Evolutionary conservation across 2,797 vertebrate species (phyloP).

Genomic region (Urocyon cinereoargenteus): DNA sequence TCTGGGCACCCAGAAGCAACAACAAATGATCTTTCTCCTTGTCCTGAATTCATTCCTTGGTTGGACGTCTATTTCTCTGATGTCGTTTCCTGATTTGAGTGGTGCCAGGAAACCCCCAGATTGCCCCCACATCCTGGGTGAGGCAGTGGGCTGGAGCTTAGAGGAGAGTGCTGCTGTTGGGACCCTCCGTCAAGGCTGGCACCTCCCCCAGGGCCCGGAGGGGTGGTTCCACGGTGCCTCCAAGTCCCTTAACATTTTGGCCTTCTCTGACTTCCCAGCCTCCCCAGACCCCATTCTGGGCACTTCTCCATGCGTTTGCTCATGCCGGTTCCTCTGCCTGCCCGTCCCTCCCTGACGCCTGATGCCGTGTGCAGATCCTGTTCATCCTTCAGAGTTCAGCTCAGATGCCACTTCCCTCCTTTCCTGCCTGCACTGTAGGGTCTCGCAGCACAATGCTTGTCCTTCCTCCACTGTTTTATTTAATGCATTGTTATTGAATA

Average conservation of each 20-base stretch:
- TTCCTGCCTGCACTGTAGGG: neutral
- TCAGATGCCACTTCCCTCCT: neutral
- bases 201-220: neutral
- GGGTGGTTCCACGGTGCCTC: neutral
- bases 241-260: neutral
- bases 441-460: neutral
- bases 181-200: too few species aligned
- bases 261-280: neutral
- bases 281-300: neutral
- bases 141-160: neutral
- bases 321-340: neutral
- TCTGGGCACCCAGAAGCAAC: neutral
- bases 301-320: neutral
- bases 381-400: neutral
- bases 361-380: neutral
- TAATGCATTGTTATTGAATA: neutral
- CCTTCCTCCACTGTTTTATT: neutral
- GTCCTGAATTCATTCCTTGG: neutral
- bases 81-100: neutral
- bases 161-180: neutral
- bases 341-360: neutral
- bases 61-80: neutral
- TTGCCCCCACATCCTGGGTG: neutral
- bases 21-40: neutral
- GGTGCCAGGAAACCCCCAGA: neutral